Percentiles rank a stretch among this genome's conserved stretches.
These are phyloP conservation scores for Lycorma delicatula DNA, from an alignment of 1,140 invertebrate genomes.

Conservation along the genomic window DNA sequence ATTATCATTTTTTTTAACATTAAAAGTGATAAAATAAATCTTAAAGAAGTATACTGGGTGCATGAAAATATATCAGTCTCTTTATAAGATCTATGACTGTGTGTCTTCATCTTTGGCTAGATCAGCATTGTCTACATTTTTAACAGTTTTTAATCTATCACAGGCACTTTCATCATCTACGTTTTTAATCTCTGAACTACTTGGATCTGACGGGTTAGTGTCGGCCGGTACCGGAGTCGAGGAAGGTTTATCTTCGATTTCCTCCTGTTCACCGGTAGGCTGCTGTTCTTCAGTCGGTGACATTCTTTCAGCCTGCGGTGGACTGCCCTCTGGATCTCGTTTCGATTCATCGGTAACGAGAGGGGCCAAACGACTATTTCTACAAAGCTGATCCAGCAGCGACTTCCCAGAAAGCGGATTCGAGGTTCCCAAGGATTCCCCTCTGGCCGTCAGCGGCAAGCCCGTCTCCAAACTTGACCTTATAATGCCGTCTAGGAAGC, in stretches of 20 bases:
- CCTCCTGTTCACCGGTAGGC: neutral
- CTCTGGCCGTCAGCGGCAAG: conserved; percentile 33
- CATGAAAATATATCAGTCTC: no score
- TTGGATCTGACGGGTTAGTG: neutral
- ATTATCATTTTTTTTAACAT: no score
- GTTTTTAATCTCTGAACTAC: neutral
- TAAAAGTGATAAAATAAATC: no score
- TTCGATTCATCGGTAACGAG: no score
- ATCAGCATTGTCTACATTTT: neutral
- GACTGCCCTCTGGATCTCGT: neutral
- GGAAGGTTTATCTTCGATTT: neutral
- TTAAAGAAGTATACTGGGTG: no score
- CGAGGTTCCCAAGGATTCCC: conserved; percentile 29
- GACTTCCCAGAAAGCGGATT: conserved; percentile 51
- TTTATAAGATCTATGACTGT: no score
- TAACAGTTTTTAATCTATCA: conserved; percentile 14
- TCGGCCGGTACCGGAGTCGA: neutral
- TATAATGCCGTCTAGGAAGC: conserved; percentile 70
- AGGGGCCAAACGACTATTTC: conserved; percentile 42
- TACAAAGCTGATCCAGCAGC: conserved; percentile 59
- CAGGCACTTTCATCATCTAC: conserved; percentile 19
- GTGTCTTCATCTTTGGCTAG: conserved; percentile 3
- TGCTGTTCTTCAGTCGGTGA: neutral
- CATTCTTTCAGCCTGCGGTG: neutral
- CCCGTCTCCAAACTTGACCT: conserved; percentile 62